A percentile compares a stretch with the other conserved stretches of the same genome.
Conservation (phyloP, 2,113 vertebrate genomes). For the Rhegmatorhina hoffmannsi region DNA sequence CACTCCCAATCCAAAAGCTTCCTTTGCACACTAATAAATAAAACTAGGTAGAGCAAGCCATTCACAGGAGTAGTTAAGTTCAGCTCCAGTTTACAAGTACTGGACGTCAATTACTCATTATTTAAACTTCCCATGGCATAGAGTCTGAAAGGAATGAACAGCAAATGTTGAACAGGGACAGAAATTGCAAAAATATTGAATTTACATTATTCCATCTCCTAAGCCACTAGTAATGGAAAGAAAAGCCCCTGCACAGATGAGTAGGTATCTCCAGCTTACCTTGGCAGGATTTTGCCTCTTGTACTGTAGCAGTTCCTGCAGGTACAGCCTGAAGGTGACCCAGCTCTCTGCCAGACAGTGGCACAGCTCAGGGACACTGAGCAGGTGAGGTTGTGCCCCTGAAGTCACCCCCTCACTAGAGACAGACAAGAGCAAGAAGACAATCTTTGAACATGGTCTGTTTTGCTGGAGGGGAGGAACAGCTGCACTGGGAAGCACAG, state of each 20-base stretch:
- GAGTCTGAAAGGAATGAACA: neutral
- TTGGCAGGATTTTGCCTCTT: conserved; percentile 94
- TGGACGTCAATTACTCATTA: neutral
- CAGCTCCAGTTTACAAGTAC: neutral
- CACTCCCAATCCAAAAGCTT: neutral
- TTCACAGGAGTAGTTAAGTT: neutral
- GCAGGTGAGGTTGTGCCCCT: conserved; percentile 84
- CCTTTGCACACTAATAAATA: neutral
- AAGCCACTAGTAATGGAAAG: neutral
- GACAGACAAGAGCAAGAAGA: conserved; percentile 71
- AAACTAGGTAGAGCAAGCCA: neutral
- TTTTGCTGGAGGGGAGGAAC: neutral
- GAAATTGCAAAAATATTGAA: neutral
- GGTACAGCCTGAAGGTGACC: conserved; percentile 90
- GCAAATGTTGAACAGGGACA: neutral
- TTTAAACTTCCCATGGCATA: neutral
- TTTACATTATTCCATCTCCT: neutral
- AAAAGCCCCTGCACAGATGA: conserved; percentile 28
- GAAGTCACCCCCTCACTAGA: conserved; percentile 82
- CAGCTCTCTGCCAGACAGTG: conserved; percentile 96
- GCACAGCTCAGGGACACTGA: conserved; percentile 93
- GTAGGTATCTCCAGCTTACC: conserved; percentile 75
- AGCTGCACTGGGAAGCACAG: neutral
- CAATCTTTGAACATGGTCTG: conserved; percentile 31
- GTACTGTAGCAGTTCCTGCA: conserved; percentile 94